phyloP scores from a whole-genome alignment of 2,113 vertebrate genomes.

The Grammomys surdaster region DNA sequence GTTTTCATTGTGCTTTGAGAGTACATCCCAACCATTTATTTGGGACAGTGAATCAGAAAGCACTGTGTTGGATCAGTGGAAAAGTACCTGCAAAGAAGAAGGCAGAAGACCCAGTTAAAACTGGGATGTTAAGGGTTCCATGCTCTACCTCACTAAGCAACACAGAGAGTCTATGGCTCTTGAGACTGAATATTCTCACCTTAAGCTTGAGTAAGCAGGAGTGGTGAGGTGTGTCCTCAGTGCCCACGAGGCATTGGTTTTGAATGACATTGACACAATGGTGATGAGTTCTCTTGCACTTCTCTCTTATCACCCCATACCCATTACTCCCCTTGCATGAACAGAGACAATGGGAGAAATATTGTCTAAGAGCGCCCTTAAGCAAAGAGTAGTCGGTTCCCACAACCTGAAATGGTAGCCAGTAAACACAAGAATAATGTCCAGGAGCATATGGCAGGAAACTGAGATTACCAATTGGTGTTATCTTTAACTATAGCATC shows the following conservation, averaged over 20 bases:
- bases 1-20: conserved; percentile 33
- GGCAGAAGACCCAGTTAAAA: background rate
- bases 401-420: background rate
- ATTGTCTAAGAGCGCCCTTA: background rate
- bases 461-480: background rate
- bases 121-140: rapidly evolving
- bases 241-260: background rate
- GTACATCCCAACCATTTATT: background rate
- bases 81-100: background rate
- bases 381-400: background rate
- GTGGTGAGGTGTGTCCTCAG: background rate
- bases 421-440: background rate
- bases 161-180: rapidly evolving
- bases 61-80: rapidly evolving
- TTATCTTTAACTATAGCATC: background rate
- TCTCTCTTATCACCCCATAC: background rate
- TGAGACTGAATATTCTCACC: background rate
- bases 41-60: background rate
- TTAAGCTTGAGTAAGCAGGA: background rate
- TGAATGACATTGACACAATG: background rate
- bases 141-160: background rate
- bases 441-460: background rate
- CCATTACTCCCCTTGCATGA: background rate
- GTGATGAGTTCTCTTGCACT: background rate
- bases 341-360: background rate